A percentile compares a stretch with the other conserved stretches of the same genome.
phyloP scores from a whole-genome alignment of 2,888 invertebrate genomes.

The Meiosimyza platycephala region DNA sequence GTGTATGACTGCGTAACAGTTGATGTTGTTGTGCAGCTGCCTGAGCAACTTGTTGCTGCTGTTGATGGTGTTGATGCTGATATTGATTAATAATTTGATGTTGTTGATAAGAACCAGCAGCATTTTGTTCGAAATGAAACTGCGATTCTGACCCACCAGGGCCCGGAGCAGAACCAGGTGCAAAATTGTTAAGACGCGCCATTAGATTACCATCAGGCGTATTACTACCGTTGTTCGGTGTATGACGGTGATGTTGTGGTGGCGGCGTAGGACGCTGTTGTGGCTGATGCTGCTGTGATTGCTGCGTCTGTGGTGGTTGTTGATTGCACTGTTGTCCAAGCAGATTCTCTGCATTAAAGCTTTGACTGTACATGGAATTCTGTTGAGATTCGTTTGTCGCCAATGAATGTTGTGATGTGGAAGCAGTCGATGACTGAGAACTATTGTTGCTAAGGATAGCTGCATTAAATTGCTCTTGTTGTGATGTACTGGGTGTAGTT shows the following conservation, averaged over 20 bases:
- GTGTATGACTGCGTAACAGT: conserved; percentile 55
- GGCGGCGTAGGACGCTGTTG: conserved; percentile 41
- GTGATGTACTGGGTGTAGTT: conserved; percentile 62
- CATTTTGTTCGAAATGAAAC: conserved; percentile 61
- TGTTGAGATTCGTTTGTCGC: conserved; percentile 65
- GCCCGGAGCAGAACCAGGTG: conserved; percentile 39
- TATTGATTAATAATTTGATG: conserved; percentile 62
- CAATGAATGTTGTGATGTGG: conserved; percentile 62
- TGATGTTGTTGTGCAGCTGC: conserved; percentile 47
- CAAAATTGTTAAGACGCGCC: conserved; percentile 62
- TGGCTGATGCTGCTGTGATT: conserved; percentile 52
- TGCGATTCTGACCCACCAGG: conserved; percentile 55
- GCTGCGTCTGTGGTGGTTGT: conserved; percentile 48
- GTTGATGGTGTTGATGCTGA: conserved; percentile 59
- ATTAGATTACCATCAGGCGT: conserved; percentile 58
- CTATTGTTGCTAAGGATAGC: conserved; percentile 64
- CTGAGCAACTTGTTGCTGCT: conserved; percentile 49
- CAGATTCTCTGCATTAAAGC: conserved; percentile 63
- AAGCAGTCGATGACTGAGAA: conserved; percentile 64
- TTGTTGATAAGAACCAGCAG: conserved; percentile 60
- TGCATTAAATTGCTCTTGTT: conserved; percentile 63
- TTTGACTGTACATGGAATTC: conserved; percentile 65
- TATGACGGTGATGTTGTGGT: conserved; percentile 56
- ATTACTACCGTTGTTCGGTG: conserved; percentile 54
- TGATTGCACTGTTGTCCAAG: conserved; percentile 52